Conservation (phyloP, 2,113 vertebrate genomes). For the Fregata magnificens region DNA sequence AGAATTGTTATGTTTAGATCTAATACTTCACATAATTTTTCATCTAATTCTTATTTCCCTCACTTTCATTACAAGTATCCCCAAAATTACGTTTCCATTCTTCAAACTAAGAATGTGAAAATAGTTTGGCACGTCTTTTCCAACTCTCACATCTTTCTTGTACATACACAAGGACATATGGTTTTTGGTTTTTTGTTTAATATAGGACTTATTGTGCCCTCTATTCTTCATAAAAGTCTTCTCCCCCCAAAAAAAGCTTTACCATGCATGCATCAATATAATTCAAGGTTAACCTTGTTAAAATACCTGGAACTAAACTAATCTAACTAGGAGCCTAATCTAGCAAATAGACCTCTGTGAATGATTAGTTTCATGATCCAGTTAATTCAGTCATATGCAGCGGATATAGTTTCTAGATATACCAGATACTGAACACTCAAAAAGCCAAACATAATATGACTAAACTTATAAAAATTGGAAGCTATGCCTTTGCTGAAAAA, state of each 20-base stretch:
- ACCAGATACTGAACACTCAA: neutral
- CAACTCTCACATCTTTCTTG: neutral
- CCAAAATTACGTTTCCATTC: neutral
- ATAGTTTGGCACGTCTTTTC: neutral
- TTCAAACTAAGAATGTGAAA: neutral
- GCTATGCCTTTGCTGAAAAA: neutral
- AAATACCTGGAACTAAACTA: neutral
- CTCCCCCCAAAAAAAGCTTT: rapidly evolving
- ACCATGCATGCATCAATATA: neutral
- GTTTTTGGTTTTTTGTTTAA: neutral
- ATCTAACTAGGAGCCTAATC: neutral
- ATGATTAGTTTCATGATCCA: neutral
- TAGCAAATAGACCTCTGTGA: neutral
- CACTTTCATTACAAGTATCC: neutral
- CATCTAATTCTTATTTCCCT: neutral
- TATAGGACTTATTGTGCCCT: neutral
- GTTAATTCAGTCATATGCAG: neutral
- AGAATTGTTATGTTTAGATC: neutral
- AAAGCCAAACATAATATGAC: neutral
- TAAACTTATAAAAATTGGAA: neutral
- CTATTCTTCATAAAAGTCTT: neutral
- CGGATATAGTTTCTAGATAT: neutral
- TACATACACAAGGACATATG: rapidly evolving
- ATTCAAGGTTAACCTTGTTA: neutral
- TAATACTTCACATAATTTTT: neutral